Conservation (phyloP, 1,140 invertebrate species). For the Delia radicum region DNA sequence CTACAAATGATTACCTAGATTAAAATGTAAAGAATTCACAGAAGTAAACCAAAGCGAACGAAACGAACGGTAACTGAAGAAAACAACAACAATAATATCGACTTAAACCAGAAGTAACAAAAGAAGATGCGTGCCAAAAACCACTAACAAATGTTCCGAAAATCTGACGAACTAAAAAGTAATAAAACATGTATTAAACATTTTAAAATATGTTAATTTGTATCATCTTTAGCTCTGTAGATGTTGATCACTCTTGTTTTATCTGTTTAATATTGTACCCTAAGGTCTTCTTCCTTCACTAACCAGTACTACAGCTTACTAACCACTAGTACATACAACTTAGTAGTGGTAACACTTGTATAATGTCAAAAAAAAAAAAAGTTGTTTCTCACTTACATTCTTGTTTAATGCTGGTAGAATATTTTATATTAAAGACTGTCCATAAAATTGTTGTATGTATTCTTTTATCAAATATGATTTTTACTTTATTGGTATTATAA, state of each 20-base stretch:
- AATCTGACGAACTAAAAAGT: neutral
- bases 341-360: too few relatives aligned
- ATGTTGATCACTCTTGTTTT: neutral
- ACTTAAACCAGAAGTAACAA: slow-evolving; percentile 5
- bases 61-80: neutral
- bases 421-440: too few relatives aligned
- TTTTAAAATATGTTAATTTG: neutral
- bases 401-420: too few relatives aligned
- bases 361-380: too few relatives aligned
- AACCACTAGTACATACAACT: too few relatives aligned
- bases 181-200: neutral
- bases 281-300: too few relatives aligned
- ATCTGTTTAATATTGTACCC: too few relatives aligned
- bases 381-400: too few relatives aligned
- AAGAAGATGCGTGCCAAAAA: slow-evolving; percentile 14
- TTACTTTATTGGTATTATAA: too few relatives aligned
- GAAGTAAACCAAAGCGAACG: neutral
- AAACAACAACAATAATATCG: slow-evolving; percentile 11
- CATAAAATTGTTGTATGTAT: too few relatives aligned
- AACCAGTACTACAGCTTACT: too few relatives aligned
- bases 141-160: neutral
- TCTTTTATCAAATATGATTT: too few relatives aligned
- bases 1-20: neutral
- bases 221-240: neutral
- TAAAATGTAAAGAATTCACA: slow-evolving; percentile 10